These are phyloP conservation scores for Subanguina moxae DNA, from an alignment of 1,140 invertebrate species.

Conservation along the genomic window DNA sequence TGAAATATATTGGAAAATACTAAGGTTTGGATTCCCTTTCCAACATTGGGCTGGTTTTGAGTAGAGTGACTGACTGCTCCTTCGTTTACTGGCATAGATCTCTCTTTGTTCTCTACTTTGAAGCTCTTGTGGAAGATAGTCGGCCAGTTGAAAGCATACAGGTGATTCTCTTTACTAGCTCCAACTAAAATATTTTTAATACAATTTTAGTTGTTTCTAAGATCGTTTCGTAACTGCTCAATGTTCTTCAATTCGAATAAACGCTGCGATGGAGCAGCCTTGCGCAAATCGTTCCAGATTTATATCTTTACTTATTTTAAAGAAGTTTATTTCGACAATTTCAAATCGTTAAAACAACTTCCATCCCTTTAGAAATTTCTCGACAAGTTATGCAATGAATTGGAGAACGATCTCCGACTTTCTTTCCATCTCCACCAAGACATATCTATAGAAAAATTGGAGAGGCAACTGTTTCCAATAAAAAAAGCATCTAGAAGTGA, in stretches of 20 bases:
- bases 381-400: constrained; percentile 39
- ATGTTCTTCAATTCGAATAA: constrained; percentile 62
- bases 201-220: constrained; percentile 19
- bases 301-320: constrained; percentile 40
- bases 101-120: constrained; percentile 73
- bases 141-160: not conserved
- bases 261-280: constrained; percentile 67
- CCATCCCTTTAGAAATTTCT: constrained; percentile 32
- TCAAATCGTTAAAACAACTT: not conserved
- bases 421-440: constrained; percentile 40
- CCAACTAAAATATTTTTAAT: too few species aligned
- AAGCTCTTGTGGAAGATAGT: constrained; percentile 68
- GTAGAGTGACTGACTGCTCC: constrained; percentile 69
- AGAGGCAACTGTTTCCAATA: constrained; percentile 6
- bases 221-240: not conserved
- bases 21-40: constrained; percentile 63
- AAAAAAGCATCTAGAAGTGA: not conserved
- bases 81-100: constrained; percentile 79
- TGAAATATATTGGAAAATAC: not conserved
- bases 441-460: constrained; percentile 20
- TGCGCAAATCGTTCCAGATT: constrained; percentile 24
- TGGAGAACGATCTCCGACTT: constrained; percentile 50
- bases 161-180: too few species aligned
- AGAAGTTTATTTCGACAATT: constrained; percentile 14
- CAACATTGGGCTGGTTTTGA: constrained; percentile 60